Percentiles rank a stretch among this genome's conserved stretches.
phyloP scores from a whole-genome alignment of 2,888 invertebrate species.

The Petrolisthes manimaculis region DNA sequence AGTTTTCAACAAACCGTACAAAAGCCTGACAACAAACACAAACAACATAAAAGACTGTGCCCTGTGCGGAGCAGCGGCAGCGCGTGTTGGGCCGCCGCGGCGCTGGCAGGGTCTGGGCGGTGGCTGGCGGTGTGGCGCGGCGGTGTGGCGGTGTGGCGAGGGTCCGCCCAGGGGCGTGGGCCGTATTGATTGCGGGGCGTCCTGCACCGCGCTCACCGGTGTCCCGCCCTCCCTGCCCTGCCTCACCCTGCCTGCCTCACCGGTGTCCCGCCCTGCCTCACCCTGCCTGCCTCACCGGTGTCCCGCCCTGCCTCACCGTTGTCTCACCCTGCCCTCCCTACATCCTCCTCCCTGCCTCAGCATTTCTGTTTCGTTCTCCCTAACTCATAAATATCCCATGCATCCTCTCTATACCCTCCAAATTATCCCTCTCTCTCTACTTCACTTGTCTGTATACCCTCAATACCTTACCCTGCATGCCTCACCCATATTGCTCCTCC shows the following conservation, averaged over 20 bases:
- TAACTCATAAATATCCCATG: not conserved
- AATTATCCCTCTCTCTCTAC: not conserved
- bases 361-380: not conserved
- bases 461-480: not conserved
- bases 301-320: constrained; percentile 21
- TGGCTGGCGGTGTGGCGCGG: constrained; percentile 58
- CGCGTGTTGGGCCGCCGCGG: constrained; percentile 61
- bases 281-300: not conserved
- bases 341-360: not conserved
- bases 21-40: constrained; percentile 59
- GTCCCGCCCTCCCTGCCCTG: constrained; percentile 38
- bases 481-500: not conserved
- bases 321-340: not conserved
- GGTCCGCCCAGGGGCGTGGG: constrained; percentile 62
- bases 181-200: constrained; percentile 61
- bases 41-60: constrained; percentile 62
- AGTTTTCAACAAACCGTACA: constrained; percentile 59
- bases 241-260: constrained; percentile 26
- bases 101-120: constrained; percentile 62
- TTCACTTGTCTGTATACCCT: not conserved
- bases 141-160: constrained; percentile 53
- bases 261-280: constrained; percentile 16
- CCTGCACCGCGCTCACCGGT: constrained; percentile 46
- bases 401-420: not conserved
- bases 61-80: constrained; percentile 62